Evolutionary conservation across 2,888 invertebrate genomes (phyloP), one percentile per base, ranked within the genome.

Genomic region (Nasonovia ribisnigri): DNA sequence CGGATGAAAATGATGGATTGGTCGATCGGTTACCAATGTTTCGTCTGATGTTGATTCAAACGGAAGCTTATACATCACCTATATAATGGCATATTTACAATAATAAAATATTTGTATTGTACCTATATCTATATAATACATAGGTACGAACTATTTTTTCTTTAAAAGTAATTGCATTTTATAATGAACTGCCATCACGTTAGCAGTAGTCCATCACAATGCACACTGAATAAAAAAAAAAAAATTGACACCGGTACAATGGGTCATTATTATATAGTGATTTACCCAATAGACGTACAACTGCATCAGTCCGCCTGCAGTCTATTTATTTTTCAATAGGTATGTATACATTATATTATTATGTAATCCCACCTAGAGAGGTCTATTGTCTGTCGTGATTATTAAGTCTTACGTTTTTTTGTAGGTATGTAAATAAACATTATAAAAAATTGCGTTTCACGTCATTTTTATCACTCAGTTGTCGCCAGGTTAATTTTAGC

Each of bases 1-100:
- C n/a, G n/a, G 67, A n/a, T n/a, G n/a, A 67, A 67, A n/a, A 67
- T 67, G n/a, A 67, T 67, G n/a, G n/a, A 67, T 67, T 67, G 67
- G 67, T n/a, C n/a, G 67, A 67, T 67, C n/a, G 16, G n/a, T 67
- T 67, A 67, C n/a, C n/a, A n/a, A 67, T 13, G 67, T 67, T 67
- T 67, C n/a, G 67, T 67, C n/a, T 1, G 29, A n/a, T 67, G 16
- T n/a, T 67, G n/a, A 67, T 67, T 67, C n/a, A 16, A 67, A 67
- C 16, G n/a, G n/a, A n/a, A 5, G n/a, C 3, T 16, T 67, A n/a
- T 67, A n/a, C 67, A n/a, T 67, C 67, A 67, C n/a, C 16, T 67
- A 67, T 67, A 60, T 60, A 60, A 60, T 60, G 60, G 60, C 60
- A n/a, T 60, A 60, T 60, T 60, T 60, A n/a, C 60, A 60, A 60